Percentiles rank a stretch among this genome's conserved stretches.
Evolutionary conservation across 2,113 vertebrate species (phyloP).

Genomic region (Sinocyclocheilus anshuiensis): DNA sequence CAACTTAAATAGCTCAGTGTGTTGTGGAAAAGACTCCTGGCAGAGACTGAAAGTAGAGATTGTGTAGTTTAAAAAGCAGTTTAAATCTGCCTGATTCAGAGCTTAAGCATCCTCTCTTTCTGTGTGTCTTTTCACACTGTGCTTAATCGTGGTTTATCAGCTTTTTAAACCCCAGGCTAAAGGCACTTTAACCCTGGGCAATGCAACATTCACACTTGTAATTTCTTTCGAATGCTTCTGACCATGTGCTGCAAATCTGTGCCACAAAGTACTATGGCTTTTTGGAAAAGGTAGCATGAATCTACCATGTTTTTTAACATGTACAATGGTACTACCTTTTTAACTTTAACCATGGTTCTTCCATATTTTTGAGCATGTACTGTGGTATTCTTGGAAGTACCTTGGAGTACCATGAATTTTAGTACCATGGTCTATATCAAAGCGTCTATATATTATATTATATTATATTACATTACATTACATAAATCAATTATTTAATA

Average conservation of each 20-base stretch:
- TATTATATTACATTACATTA: background rate
- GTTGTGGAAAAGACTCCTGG: slow-evolving; percentile 43
- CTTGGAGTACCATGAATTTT: background rate
- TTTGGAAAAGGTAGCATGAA: background rate
- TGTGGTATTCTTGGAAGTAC: background rate
- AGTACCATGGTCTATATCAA: background rate
- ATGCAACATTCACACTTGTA: background rate
- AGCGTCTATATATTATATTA: background rate
- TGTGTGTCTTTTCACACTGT: slow-evolving; percentile 14
- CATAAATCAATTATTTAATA: background rate
- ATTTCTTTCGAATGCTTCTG: background rate
- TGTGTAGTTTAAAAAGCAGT: slow-evolving; percentile 39
- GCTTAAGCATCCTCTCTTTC: slow-evolving; percentile 18
- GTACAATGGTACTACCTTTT: background rate
- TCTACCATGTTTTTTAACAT: background rate
- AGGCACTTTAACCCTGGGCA: slow-evolving; percentile 17
- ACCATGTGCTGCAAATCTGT: background rate
- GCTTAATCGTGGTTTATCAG: background rate
- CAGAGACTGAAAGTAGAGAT: slow-evolving; percentile 34
- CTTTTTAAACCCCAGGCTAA: slow-evolving; percentile 13
- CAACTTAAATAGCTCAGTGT: slow-evolving; percentile 51
- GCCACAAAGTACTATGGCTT: background rate
- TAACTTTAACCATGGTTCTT: background rate
- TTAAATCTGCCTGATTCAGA: slow-evolving; percentile 17
- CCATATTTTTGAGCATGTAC: background rate